A percentile compares a stretch with the other conserved stretches of the same genome.
These are phyloP conservation scores for Acanthornis magna DNA, from an alignment of 2,797 vertebrate species.

Conservation along the genomic window DNA sequence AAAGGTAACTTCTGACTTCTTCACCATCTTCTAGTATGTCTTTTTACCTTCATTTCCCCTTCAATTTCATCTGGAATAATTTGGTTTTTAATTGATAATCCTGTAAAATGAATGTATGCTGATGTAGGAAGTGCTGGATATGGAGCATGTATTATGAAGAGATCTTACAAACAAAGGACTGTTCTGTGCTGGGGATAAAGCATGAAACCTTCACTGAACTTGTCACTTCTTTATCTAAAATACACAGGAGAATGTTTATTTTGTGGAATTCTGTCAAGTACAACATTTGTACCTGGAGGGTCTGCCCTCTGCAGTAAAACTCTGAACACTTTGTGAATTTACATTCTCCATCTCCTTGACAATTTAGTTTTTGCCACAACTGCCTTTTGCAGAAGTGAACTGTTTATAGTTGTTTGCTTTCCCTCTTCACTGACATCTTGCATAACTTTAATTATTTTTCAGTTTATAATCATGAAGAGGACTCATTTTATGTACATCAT, in stretches of 20 bases:
- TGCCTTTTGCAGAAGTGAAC: background rate
- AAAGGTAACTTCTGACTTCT: background rate
- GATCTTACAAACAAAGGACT: background rate
- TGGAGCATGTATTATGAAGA: background rate
- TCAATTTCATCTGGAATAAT: background rate
- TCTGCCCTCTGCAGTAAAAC: background rate
- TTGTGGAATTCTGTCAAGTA: background rate
- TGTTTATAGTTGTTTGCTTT: background rate
- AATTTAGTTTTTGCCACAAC: background rate
- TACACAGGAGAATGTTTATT: background rate
- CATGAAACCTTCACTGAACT: background rate
- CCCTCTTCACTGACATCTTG: background rate
- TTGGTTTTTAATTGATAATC: background rate
- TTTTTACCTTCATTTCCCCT: background rate
- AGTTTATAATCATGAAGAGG: constrained; percentile 95
- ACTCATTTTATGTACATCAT: constrained; percentile 94
- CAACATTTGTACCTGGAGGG: background rate
- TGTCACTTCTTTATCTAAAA: background rate
- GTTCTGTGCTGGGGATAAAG: background rate
- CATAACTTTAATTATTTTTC: constrained; percentile 43
- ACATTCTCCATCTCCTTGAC: background rate
- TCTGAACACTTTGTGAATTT: background rate
- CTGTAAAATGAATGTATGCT: background rate
- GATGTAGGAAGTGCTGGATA: background rate
- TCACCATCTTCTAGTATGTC: background rate